These are phyloP conservation scores for Cnemophilus loriae DNA, from an alignment of 2,113 vertebrate genomes.

Conservation along the genomic window DNA sequence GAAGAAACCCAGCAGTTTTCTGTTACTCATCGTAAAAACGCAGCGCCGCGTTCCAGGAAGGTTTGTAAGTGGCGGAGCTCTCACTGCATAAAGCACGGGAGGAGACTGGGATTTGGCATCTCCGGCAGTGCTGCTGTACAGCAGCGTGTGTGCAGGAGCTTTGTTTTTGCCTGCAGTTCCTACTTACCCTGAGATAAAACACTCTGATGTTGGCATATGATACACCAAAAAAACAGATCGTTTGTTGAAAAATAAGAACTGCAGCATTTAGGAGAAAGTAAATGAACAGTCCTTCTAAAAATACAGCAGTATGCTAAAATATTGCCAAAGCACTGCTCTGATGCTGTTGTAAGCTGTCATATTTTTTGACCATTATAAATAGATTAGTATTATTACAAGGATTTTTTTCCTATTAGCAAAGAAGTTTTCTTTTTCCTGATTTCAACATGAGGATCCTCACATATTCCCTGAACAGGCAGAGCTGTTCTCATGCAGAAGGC, in stretches of 20 bases:
- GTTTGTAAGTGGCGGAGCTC: background rate
- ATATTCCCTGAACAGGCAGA: background rate
- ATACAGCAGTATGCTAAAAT: slow-evolving; percentile 49
- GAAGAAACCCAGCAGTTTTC: slow-evolving; percentile 18
- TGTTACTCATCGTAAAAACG: background rate
- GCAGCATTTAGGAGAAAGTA: slow-evolving; percentile 35
- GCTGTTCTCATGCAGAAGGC: background rate
- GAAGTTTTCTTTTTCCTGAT: background rate
- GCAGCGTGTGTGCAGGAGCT: background rate
- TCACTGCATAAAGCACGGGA: background rate
- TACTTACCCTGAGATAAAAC: slow-evolving; percentile 1
- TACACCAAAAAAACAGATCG: background rate
- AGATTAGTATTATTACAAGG: slow-evolving; percentile 41
- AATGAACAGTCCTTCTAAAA: slow-evolving; percentile 60
- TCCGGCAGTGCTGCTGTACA: background rate
- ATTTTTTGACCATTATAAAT: slow-evolving; percentile 57
- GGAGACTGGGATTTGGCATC: slow-evolving; percentile 20
- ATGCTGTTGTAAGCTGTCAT: slow-evolving; percentile 35
- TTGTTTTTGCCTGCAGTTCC: background rate
- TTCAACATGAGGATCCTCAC: background rate
- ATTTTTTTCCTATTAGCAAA: slow-evolving; percentile 34
- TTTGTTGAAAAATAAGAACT: slow-evolving; percentile 51
- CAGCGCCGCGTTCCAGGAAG: background rate
- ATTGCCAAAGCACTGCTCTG: slow-evolving; percentile 49
- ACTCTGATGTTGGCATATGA: slow-evolving; percentile 23